Evolutionary conservation across 2,113 vertebrate genomes (phyloP), one percentile per base, ranked within the genome.

Genomic region (Otis tarda): DNA sequence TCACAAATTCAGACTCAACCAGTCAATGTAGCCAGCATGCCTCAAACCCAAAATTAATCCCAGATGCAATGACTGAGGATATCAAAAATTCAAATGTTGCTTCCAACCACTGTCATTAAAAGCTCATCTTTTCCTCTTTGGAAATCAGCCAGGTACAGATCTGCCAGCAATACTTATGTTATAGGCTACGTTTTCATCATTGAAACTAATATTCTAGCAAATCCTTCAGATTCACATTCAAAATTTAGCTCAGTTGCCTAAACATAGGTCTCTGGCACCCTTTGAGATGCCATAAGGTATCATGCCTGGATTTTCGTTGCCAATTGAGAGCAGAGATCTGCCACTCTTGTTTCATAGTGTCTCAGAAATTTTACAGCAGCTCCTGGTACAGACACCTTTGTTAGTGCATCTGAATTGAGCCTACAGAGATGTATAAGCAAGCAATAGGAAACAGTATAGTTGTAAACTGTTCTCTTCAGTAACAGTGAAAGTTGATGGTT

Each of bases 1-100:
- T n/a, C 11, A 19, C 15, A 82, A 67, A 73, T 77, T 65, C 1
- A 1, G 47, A 76, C 28, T 35, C 47, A 89, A 85, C 13, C 21
- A 39, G 9, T 43, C 1, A 0, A 64, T 55, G n/a, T 11, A 59
- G 17, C n/a, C 27, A 76, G 64, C 0, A 2, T 15, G 10, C 11
- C 30, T 68, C 13, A 73, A 61, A 15, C 22, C 4, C 25, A 10
- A 73, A 61, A 47, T 57, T 81, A 39, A 89, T 35, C 33, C 41
- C 59, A 89, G 41, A 77, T 30, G 59, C 21, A 47, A 35, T 35
- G 60, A 77, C 16, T 61, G 28, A 82, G 8, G 12, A 28, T 80
- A 86, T 24, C 0, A 77, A 60, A 86, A 71, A 61, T 50, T 39
- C 13, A 31, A 52, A 77, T 41, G 19, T 52, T 73, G 41, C 52